Evolutionary conservation across 2,888 invertebrate genomes (phyloP).

Genomic region (Trichopoda pennipes): DNA sequence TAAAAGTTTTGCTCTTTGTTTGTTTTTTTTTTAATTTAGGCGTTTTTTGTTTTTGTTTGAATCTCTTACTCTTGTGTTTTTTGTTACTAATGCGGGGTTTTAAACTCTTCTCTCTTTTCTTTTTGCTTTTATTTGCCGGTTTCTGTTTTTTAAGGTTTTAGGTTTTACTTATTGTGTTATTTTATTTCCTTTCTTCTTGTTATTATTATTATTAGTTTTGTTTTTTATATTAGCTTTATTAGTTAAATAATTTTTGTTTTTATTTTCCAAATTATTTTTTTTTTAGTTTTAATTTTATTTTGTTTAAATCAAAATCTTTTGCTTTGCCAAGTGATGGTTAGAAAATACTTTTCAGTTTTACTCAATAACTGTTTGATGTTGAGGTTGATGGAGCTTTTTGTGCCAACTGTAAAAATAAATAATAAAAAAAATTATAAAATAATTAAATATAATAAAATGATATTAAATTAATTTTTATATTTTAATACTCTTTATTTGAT

Average conservation of each 20-base stretch:
- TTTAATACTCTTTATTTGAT: background rate
- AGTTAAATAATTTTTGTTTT: slow-evolving; percentile 38
- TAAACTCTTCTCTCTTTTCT: slow-evolving; percentile 59
- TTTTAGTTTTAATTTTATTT: slow-evolving; percentile 46
- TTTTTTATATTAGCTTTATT: slow-evolving; percentile 37
- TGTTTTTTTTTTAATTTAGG: background rate
- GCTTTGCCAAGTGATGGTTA: slow-evolving; percentile 59
- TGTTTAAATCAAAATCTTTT: slow-evolving; percentile 53
- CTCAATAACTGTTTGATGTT: slow-evolving; percentile 49
- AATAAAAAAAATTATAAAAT: slow-evolving; percentile 23
- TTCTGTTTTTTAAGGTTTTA: slow-evolving; percentile 44
- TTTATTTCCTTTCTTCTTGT: slow-evolving; percentile 75
- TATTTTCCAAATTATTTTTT: slow-evolving; percentile 55
- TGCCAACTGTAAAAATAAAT: slow-evolving; percentile 61
- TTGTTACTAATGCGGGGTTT: slow-evolving; percentile 22
- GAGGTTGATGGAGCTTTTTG: slow-evolving; percentile 19
- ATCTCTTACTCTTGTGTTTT: slow-evolving; percentile 19
- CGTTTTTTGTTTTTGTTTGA: slow-evolving; percentile 21
- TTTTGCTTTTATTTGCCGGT: slow-evolving; percentile 33
- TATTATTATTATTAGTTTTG: slow-evolving; percentile 51
- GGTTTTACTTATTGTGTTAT: slow-evolving; percentile 51
- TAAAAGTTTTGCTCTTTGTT: background rate
- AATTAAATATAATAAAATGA: too few species aligned
- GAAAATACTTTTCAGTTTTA: slow-evolving; percentile 44
- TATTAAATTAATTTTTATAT: background rate